Evolutionary conservation across 2,797 vertebrate genomes (phyloP).

Genomic region (Microtus californicus): DNA sequence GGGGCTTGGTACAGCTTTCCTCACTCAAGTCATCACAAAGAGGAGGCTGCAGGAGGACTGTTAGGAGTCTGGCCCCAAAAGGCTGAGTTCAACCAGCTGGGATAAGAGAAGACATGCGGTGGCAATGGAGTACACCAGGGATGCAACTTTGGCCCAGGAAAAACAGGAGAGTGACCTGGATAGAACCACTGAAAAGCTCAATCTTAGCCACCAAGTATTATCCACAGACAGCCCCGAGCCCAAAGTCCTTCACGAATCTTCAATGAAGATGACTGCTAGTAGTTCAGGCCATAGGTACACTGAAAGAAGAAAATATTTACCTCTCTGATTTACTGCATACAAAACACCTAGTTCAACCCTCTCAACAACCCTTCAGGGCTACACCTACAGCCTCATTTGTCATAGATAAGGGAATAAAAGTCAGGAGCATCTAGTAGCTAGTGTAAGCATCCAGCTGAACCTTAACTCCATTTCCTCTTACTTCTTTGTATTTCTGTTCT

Average conservation of each 20-base stretch:
- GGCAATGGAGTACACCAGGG: neutral
- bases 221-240: neutral
- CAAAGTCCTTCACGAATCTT: neutral
- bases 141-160: neutral
- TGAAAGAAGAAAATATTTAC: neutral
- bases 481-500: neutral
- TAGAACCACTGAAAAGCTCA: neutral
- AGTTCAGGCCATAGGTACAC: neutral
- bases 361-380: neutral
- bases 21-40: conserved; percentile 32
- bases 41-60: conserved; percentile 6
- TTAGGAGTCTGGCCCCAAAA: conserved; percentile 16
- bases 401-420: neutral
- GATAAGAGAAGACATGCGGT: neutral
- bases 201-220: neutral
- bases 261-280: neutral
- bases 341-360: conserved; percentile 20
- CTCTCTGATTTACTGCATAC: neutral
- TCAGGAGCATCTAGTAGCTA: neutral
- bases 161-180: neutral
- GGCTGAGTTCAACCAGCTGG: neutral
- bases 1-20: neutral
- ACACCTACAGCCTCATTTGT: neutral
- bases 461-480: neutral
- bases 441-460: neutral